Evolutionary conservation across 2,113 vertebrate genomes (phyloP).

Genomic region (Oreocharis arfaki): DNA sequence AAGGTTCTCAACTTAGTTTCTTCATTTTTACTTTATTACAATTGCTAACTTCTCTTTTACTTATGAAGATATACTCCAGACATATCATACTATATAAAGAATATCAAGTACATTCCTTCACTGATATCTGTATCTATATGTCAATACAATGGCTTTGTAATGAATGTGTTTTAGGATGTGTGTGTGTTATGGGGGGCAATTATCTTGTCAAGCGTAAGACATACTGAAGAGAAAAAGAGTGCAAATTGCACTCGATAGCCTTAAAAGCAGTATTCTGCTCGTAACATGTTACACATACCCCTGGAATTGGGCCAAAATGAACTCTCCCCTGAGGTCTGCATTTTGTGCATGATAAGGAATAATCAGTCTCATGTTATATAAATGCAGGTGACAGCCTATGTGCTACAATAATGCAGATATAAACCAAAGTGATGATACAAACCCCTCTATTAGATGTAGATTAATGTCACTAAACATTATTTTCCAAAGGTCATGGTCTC

Average conservation of each 20-base stretch:
- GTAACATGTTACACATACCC: background rate
- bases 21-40: background rate
- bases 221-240: slow-evolving; percentile 40
- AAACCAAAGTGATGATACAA: slow-evolving; percentile 35
- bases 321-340: slow-evolving; percentile 31
- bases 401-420: slow-evolving; percentile 41
- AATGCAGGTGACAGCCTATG: slow-evolving; percentile 51
- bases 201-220: slow-evolving; percentile 38
- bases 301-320: slow-evolving; percentile 46
- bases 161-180: slow-evolving; percentile 31
- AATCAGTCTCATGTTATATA: slow-evolving; percentile 55
- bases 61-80: background rate
- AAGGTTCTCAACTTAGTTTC: background rate
- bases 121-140: slow-evolving; percentile 42
- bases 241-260: slow-evolving; percentile 46
- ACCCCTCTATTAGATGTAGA: slow-evolving; percentile 28
- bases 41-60: background rate
- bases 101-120: slow-evolving; percentile 16
- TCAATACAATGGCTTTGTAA: slow-evolving; percentile 47
- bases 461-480: slow-evolving; percentile 43
- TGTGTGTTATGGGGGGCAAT: slow-evolving; percentile 28
- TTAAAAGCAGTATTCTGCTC: slow-evolving; percentile 41
- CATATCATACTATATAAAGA: background rate
- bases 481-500: slow-evolving; percentile 24
- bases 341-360: slow-evolving; percentile 52